These are phyloP conservation scores for Tamias sibiricus DNA, from an alignment of 2,113 vertebrate species.

Conservation along the genomic window DNA sequence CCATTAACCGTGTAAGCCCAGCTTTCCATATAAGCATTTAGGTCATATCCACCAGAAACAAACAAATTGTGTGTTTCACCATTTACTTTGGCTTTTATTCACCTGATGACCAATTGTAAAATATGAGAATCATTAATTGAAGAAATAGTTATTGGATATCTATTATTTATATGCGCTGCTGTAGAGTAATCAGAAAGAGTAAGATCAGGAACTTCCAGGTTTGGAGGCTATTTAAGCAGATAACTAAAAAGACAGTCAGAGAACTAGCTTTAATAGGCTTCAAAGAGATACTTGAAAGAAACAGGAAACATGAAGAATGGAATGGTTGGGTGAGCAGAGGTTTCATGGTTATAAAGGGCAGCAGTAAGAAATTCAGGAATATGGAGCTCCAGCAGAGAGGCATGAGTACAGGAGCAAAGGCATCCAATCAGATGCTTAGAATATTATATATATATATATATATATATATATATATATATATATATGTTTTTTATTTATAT, in stretches of 20 bases:
- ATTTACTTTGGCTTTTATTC: neutral
- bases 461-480: neutral
- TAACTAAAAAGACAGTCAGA: neutral
- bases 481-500: no score
- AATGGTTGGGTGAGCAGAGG: neutral
- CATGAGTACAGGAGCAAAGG: neutral
- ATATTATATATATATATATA: neutral
- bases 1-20: neutral
- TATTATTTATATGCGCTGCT: neutral
- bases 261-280: constrained; percentile 61
- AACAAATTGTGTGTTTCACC: neutral
- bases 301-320: neutral
- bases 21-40: neutral
- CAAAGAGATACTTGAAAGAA: constrained; percentile 52
- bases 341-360: neutral
- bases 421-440: neutral
- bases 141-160: neutral
- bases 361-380: constrained; percentile 6
- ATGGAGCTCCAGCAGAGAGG: constrained; percentile 34
- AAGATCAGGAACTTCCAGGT: neutral
- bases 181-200: constrained; percentile 31
- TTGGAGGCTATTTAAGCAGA: constrained; percentile 45
- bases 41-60: neutral
- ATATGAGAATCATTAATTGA: constrained; percentile 21
- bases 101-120: neutral